These are phyloP conservation scores for Muschampia plurimacula DNA, from an alignment of 2,888 invertebrate species.

Conservation along the genomic window DNA sequence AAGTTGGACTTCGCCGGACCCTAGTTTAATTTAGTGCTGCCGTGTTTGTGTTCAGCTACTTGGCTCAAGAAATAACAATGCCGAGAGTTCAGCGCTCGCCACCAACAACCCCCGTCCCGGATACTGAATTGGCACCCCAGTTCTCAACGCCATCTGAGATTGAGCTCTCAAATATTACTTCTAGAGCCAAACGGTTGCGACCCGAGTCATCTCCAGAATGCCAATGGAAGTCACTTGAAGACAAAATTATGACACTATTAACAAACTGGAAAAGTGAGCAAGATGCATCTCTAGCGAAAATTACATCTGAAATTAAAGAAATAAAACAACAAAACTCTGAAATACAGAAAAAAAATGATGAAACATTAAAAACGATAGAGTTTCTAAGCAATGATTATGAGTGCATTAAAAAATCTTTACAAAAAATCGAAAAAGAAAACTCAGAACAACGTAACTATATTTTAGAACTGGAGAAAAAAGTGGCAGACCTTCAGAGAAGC, in stretches of 20 bases:
- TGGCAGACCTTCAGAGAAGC: constrained; percentile 1
- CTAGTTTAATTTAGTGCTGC: neutral
- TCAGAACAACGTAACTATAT: constrained; percentile 16
- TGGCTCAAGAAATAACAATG: neutral
- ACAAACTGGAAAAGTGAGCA: neutral
- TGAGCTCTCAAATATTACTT: neutral
- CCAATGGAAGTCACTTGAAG: neutral
- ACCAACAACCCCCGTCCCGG: neutral
- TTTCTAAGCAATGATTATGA: neutral
- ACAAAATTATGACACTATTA: neutral
- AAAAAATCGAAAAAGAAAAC: neutral
- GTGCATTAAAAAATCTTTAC: neutral
- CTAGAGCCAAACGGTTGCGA: neutral
- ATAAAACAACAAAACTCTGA: neutral
- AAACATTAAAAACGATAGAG: neutral
- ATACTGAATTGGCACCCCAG: neutral
- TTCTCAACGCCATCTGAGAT: constrained; percentile 3
- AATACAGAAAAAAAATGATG: neutral
- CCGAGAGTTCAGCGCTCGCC: constrained; percentile 3
- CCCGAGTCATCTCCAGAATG: neutral
- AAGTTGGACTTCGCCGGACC: neutral
- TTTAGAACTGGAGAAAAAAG: constrained; percentile 12
- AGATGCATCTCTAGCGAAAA: neutral
- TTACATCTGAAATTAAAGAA: neutral
- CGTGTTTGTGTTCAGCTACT: neutral